A percentile compares a stretch with the other conserved stretches of the same genome.
Evolutionary conservation across 2,113 vertebrate genomes (phyloP).

Genomic region (Nothoprocta perdicaria): DNA sequence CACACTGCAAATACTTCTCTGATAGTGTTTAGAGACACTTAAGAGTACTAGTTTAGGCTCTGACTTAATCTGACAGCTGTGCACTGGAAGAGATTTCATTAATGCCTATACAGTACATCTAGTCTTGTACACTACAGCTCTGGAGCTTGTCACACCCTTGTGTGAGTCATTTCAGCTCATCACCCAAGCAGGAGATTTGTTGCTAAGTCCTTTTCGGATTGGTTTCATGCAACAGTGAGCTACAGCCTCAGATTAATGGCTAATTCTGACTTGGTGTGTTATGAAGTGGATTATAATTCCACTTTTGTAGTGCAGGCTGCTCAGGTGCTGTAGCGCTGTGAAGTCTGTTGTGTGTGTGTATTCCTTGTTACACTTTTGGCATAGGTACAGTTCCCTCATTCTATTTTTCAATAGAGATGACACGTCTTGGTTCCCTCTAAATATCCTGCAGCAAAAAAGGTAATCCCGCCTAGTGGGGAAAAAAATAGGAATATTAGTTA

Average conservation of each 20-base stretch:
- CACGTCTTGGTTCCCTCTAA: background rate
- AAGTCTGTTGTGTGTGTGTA: background rate
- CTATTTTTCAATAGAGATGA: no score
- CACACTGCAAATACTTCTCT: background rate
- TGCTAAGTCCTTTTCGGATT: no score
- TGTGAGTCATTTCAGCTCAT: no score
- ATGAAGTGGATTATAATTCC: background rate
- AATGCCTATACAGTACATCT: background rate
- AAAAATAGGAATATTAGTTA: background rate
- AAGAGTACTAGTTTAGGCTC: no score
- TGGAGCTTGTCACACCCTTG: no score
- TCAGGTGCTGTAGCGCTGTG: background rate
- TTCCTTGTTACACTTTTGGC: background rate
- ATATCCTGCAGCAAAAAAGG: background rate
- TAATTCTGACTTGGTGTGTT: background rate
- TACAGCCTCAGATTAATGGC: no score
- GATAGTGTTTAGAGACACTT: background rate
- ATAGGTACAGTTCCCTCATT: no score
- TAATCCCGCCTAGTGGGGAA: background rate
- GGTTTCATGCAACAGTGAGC: no score
- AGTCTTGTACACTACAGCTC: background rate
- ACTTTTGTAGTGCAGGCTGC: no score
- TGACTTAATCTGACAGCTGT: no score
- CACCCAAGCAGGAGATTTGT: background rate
- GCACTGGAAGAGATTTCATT: no score